These are phyloP conservation scores for Thalpophila matura DNA, from an alignment of 2,888 invertebrate species.

Conservation along the genomic window DNA sequence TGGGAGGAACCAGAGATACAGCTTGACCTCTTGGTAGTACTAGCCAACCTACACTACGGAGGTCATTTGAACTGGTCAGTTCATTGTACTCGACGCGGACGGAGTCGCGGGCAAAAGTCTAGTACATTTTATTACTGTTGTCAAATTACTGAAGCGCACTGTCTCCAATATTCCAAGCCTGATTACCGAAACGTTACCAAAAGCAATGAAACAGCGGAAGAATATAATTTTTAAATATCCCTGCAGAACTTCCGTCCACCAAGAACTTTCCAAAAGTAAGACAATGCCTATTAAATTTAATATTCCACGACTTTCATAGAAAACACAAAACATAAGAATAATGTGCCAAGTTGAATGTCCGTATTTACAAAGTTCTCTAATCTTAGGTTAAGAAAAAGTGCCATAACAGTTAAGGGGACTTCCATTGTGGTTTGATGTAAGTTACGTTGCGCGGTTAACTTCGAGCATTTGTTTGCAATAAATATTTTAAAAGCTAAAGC, in stretches of 20 bases:
- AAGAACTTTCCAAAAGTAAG: conserved; percentile 29
- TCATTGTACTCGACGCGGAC: no score
- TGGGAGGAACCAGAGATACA: no score
- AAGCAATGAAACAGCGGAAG: neutral
- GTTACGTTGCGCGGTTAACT: conserved; percentile 27
- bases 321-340: conserved; percentile 53
- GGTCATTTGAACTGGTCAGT: no score
- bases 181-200: neutral
- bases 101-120: no score
- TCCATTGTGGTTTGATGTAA: conserved; percentile 39
- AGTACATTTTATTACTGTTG: no score
- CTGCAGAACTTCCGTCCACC: neutral
- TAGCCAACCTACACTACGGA: no score
- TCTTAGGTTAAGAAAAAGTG: conserved; percentile 54
- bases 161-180: neutral
- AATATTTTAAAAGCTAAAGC: conserved; percentile 37
- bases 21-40: no score
- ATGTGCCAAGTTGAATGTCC: conserved; percentile 52
- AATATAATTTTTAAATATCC: conserved; percentile 9
- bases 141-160: no score
- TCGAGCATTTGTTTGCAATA: conserved; percentile 42
- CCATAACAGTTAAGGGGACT: conserved; percentile 50
- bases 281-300: conserved; percentile 48
- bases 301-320: conserved; percentile 26
- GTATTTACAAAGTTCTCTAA: conserved; percentile 59